phyloP scores from a whole-genome alignment of 1,140 invertebrate genomes.

The Akabosia matsudoensis region DNA sequence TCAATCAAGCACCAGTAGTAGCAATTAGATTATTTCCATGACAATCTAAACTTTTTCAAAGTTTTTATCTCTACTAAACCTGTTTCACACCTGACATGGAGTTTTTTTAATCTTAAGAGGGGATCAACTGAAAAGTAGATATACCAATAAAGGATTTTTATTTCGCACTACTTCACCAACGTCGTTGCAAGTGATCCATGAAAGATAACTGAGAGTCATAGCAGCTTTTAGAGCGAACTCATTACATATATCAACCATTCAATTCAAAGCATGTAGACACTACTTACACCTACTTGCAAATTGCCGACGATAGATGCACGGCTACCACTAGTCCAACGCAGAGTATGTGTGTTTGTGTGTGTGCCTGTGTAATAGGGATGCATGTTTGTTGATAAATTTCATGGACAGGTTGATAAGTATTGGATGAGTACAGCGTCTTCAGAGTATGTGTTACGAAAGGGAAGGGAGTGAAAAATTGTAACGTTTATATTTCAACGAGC shows the following conservation, averaged over 20 bases:
- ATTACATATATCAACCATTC: neutral
- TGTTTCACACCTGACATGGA: neutral
- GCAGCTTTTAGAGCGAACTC: neutral
- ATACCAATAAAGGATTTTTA: neutral
- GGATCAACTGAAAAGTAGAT: neutral
- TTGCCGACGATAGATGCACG: neutral
- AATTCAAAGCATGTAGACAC: constrained; percentile 1
- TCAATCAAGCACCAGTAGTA: constrained; percentile 10
- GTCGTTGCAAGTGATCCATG: constrained; percentile 1
- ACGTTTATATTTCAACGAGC: neutral
- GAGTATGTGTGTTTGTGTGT: too few relatives aligned
- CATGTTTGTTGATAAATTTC: neutral
- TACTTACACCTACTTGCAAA: neutral
- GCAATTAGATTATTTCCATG: neutral
- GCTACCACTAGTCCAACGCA: too few relatives aligned
- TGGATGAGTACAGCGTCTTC: neutral
- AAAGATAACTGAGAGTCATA: neutral
- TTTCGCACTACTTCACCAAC: neutral
- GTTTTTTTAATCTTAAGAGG: neutral
- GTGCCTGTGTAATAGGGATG: too few relatives aligned
- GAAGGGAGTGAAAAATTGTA: neutral
- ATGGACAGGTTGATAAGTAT: too few relatives aligned
- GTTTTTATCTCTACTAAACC: neutral
- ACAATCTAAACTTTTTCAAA: neutral
- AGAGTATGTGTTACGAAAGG: neutral